Evolutionary conservation across 2,113 vertebrate species (phyloP).

Genomic region (Rhipidura dahli): DNA sequence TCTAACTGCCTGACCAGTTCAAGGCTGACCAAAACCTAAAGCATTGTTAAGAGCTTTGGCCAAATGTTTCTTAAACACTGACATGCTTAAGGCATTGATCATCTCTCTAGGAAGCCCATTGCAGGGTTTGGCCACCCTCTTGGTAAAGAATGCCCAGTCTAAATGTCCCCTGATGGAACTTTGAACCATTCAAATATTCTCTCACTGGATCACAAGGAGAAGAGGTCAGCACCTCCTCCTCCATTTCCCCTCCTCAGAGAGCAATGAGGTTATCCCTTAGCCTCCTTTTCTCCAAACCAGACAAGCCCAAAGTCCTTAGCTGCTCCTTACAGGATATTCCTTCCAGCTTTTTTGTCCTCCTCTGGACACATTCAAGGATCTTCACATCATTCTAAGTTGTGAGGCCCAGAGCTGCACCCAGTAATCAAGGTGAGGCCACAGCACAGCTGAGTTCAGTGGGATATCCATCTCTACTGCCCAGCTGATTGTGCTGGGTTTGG

Average conservation of each 20-base stretch:
- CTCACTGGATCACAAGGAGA: neutral
- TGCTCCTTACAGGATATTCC: neutral
- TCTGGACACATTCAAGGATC: neutral
- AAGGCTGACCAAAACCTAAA: neutral
- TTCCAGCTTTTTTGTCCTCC: neutral
- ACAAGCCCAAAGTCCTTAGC: neutral
- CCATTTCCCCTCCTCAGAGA: neutral
- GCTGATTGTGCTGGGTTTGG: neutral
- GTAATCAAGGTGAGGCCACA: neutral
- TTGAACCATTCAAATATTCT: neutral
- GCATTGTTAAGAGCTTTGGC: neutral
- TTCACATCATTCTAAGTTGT: neutral
- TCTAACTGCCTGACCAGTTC: neutral
- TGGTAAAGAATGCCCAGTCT: neutral
- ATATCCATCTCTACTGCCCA: neutral
- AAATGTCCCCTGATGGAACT: neutral
- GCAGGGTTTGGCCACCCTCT: neutral
- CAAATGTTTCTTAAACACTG: neutral
- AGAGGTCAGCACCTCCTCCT: neutral
- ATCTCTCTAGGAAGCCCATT: neutral
- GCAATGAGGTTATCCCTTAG: neutral
- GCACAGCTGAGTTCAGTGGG: rapidly evolving
- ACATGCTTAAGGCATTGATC: neutral
- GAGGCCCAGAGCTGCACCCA: neutral
- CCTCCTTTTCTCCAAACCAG: neutral